Base-by-base conservation (phyloP, 2,113 vertebrate species). In the Antidorcas marsupialis region DNA sequence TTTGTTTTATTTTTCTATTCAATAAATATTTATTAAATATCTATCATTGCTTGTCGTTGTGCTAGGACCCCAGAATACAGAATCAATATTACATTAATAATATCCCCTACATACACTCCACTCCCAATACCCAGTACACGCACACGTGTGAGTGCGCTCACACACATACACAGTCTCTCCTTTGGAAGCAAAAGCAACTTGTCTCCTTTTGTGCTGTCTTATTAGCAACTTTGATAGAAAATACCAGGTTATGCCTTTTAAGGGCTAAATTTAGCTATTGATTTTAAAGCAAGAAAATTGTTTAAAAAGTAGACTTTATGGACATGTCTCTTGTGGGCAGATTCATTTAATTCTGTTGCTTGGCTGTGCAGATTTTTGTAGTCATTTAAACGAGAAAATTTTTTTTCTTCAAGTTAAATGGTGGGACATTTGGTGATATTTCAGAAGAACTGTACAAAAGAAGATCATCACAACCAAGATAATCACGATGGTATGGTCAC, bases 301-400 rank as follows among this genome's bases (percentile, higher is more conserved):
- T 86, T 97, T 95, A 17, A 94, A 97, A 94, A 93, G 88, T 62
- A 89, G 43, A 76, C 14, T 91, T 95, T 91, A 71, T 93, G 91
- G 43, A 39, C 52, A 89, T 87, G 15, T 95, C 50, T 78, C 36
- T 93, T 93, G 82, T 81, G 67, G 53, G 60, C 82, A 96, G 60
- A 96, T 96, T 87, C 36, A 94, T 92, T 96, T 97, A 95, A 95
- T 97, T 97, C 62, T 96, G 78, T 83, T 96, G 87, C 62, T 96
- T 89, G 57, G 17, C 47, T 74, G n/a, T 90, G 62, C 71, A 96
- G 92, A 97, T 89, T 84, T 97, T 86, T 84, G 21, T 71, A 93
- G 39, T 33, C 47, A 95, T 95, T 97, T 98, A 89, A 97, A 97
- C 33, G 33, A 91, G 21, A 97, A 95, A 87, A 67, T 64, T 62